Conservation (phyloP, 2,888 invertebrate species). For the Spodoptera picta region DNA sequence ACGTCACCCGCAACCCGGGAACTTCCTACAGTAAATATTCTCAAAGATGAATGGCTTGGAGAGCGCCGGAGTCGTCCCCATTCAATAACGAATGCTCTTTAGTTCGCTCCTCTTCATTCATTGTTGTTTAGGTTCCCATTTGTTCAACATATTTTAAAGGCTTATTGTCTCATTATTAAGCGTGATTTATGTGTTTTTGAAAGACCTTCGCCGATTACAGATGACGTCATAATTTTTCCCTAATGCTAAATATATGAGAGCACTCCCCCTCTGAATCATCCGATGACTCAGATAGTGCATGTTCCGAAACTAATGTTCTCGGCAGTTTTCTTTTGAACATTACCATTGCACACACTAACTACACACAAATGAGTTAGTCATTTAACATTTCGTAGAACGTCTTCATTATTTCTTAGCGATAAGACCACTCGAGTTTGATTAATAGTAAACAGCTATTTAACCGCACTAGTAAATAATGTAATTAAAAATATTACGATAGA, state of each 20-base stretch:
- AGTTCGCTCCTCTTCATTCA: conserved; percentile 39
- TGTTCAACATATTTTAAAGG: conserved; percentile 40
- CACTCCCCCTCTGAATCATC: conserved; percentile 41
- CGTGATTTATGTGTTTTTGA: conserved; percentile 37
- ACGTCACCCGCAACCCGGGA: conserved; percentile 60
- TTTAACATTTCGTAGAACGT: conserved; percentile 44
- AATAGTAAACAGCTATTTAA: conserved; percentile 38
- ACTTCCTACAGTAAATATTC: conserved; percentile 75
- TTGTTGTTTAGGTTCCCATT: conserved; percentile 38
- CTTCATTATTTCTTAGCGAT: conserved; percentile 35
- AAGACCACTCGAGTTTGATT: conserved; percentile 20
- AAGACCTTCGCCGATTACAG: conserved; percentile 5
- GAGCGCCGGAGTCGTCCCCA: conserved; percentile 54
- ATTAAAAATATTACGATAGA: no score
- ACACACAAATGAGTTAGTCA: conserved; percentile 23
- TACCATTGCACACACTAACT: conserved; percentile 39
- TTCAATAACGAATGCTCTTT: conserved; percentile 60
- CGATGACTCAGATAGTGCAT: conserved; percentile 43
- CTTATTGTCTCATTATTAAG: conserved; percentile 42
- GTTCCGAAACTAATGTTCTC: conserved; percentile 26
- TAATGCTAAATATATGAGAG: conserved; percentile 17
- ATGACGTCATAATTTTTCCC: conserved; percentile 32
- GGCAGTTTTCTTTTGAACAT: conserved; percentile 36
- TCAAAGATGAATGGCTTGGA: conserved; percentile 65
- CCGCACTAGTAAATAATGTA: background rate